Evolutionary conservation across 1,140 invertebrate genomes (phyloP), one percentile per base, ranked within the genome.

Genomic region (Brachionus sp.): DNA sequence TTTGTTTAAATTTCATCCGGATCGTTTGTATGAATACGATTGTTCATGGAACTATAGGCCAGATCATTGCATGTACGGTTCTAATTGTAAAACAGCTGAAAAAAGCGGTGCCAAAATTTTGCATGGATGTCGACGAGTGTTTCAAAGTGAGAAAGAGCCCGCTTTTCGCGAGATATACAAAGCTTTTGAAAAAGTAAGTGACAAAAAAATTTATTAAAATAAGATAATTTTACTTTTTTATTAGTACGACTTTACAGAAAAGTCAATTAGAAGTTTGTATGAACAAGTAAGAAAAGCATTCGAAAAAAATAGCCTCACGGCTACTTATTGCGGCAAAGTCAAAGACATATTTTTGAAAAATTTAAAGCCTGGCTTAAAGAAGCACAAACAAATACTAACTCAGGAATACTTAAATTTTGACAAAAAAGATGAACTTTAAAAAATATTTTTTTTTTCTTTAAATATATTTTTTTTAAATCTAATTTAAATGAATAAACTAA

Each of bases 41-140:
- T 97, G 95, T 87, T 91, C 93, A 75, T 95, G 93, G 89, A 98
- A 97, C 88, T 97, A 94, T 87, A 91, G 95, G 77, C 93, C 95
- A 9, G 95, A 97, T 90, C 95, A 97, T 87, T 97, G 95, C 87
- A 95, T 95, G 93, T 97, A 97, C 85, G 89, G 88, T 86, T 94
- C 93, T 86, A 92, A 94, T 4, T 97, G 95, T 86, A 90, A 91
- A 53, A 90, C 91, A 80, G 94, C 94, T 5, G 92, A 93, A 84
- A 89, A 91, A 75, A 85, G 91, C n/a, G 95, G 95, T 5, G 92
- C 95, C 12, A 90, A 92, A 83, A 91, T 97, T 2, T 86, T 97
- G n/a, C 96, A 98, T 89, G 96, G 95, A 3, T 95, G 93, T 84
- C 90, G 95, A 78, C 91, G 92, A 10, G 93, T 92, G 35, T 96